Base-by-base conservation (phyloP, 2,888 invertebrate species). In the Biston stratarius region DNA sequence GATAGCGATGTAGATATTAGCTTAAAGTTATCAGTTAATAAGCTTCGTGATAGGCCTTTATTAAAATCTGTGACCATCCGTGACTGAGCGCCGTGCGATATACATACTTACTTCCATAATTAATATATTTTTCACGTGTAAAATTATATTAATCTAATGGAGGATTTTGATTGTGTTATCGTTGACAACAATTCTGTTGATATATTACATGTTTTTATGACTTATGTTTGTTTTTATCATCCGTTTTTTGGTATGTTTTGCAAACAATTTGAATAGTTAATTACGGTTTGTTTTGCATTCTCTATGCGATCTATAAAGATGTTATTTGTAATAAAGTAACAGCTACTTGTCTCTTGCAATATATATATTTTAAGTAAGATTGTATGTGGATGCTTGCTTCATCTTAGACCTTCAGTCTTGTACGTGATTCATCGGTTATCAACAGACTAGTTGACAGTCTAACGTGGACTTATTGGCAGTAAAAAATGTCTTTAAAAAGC, bases 31-130 rank as follows among this genome's bases (percentile, higher is more conserved):
- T 67, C 70, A 71, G 63, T 70, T 73, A 75, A 72, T 75, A 76
- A 77, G 74, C 61, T 56, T 44, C 12, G 59, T 67, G 64, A 67
- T 70, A 61, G 61, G 64, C 69, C 47, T 76, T 76, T 77, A 77
- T 77, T 77, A 77, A 77, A 77, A 76, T 73, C 72, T 70, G 60
- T 69, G 67, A 56, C 61, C 64, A 63, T 33, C 71, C 74, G 74
- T 76, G 74, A 75, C 76, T 45, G 34, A 5, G 60, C 44, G 64
- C 59, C 15, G 15, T 42, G 55, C 42, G 55, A 24, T 55, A 51
- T 51, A 53, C 10, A 3, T 24, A 24, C 24, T 15, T 3, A 53
- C 15, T 15, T 3, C 15, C n/a, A n/a, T 69, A 45, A 58, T 62
- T 62, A 62, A 67, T 65, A 36, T 48, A 42, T 48, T 57, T 68